Conservation (phyloP, 2,797 vertebrate species). For the Ceryle rudis region DNA sequence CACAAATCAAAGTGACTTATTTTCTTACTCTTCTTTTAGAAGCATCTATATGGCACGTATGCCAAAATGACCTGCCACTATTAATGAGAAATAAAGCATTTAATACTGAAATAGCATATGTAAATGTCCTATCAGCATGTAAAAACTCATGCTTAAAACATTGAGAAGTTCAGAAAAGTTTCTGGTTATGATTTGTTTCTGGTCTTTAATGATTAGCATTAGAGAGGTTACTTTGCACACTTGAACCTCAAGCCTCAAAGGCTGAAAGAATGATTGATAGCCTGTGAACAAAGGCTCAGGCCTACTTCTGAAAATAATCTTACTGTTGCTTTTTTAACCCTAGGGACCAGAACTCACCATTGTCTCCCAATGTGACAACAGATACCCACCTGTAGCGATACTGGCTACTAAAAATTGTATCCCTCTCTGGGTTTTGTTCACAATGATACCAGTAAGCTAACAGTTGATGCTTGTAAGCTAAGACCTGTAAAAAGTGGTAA, state of each 20-base stretch:
- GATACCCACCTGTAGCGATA: background rate
- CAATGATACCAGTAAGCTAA: background rate
- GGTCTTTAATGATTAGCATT: background rate
- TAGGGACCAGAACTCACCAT: background rate
- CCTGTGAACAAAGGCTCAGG: background rate
- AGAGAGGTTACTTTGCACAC: background rate
- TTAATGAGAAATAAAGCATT: background rate
- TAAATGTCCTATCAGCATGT: background rate
- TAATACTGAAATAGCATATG: background rate
- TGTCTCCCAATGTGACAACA: background rate
- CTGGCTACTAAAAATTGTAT: background rate
- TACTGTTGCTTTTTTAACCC: background rate
- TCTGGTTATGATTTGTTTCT: background rate
- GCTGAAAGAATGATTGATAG: background rate
- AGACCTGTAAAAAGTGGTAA: too few species aligned
- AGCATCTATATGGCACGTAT: background rate
- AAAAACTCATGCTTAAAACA: background rate
- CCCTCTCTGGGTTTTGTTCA: rapidly evolving
- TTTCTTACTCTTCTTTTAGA: background rate
- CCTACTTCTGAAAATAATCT: background rate
- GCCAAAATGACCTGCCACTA: background rate
- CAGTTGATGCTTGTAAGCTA: too few species aligned
- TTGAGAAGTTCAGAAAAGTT: background rate
- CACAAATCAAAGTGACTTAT: background rate
- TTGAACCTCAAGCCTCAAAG: background rate